These are phyloP conservation scores for Astur gentilis DNA, from an alignment of 2,113 vertebrate species.

Conservation along the genomic window DNA sequence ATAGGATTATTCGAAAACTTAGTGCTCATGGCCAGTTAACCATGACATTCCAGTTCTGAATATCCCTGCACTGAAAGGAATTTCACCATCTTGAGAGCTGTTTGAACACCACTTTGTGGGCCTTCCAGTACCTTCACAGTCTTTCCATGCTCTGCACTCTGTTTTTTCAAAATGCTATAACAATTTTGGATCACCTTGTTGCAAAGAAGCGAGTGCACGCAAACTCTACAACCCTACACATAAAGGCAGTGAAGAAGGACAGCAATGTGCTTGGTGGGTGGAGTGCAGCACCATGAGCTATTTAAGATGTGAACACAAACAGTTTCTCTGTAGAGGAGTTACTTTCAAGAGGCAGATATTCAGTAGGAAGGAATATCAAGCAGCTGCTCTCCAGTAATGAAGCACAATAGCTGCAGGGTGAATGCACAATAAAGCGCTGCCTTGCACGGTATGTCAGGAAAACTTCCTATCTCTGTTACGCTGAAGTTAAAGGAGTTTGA, in stretches of 20 bases:
- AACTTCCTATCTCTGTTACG: background rate
- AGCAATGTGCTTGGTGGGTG: background rate
- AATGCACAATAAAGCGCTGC: background rate
- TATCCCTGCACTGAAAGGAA: background rate
- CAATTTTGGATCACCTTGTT: background rate
- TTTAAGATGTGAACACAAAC: background rate
- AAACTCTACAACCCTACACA: rapidly evolving
- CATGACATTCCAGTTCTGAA: background rate
- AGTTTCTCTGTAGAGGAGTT: background rate
- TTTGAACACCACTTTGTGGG: background rate
- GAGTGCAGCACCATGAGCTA: background rate
- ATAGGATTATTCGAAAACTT: background rate
- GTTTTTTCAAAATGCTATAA: background rate
- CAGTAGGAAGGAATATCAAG: background rate
- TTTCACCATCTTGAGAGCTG: background rate
- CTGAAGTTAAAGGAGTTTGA: background rate
- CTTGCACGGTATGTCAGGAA: rapidly evolving
- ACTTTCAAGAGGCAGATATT: background rate
- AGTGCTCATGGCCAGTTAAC: background rate
- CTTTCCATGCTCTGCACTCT: background rate
- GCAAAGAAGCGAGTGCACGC: background rate
- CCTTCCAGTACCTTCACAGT: background rate
- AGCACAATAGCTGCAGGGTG: background rate
- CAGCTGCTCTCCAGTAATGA: background rate
- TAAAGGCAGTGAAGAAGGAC: background rate